Evolutionary conservation across 2,113 vertebrate species (phyloP).

Genomic region (Ardeotis arabs): DNA sequence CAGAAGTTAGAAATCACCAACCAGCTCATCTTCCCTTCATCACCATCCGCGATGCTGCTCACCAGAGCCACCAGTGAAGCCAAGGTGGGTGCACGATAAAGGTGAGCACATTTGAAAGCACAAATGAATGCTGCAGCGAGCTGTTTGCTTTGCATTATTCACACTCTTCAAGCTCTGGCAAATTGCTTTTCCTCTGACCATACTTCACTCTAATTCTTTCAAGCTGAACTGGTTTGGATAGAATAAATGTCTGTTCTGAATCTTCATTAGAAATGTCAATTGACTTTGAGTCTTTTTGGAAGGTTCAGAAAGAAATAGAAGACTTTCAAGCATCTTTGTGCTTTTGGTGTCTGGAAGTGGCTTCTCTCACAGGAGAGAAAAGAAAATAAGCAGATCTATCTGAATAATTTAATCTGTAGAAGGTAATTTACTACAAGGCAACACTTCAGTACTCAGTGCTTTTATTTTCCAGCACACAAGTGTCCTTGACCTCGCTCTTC

Average conservation of each 20-base stretch:
- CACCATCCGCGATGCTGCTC: neutral
- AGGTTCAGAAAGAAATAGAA: slow-evolving; percentile 1
- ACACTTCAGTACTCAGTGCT: neutral
- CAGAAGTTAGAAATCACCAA: neutral
- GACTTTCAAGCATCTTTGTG: slow-evolving; percentile 18
- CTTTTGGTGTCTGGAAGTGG: slow-evolving; percentile 38
- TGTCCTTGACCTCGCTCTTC: neutral
- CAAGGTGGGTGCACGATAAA: neutral
- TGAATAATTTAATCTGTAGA: slow-evolving; percentile 13
- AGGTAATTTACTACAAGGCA: slow-evolving; percentile 20
- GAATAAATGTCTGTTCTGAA: slow-evolving; percentile 43
- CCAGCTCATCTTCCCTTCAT: neutral
- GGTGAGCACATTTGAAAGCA: neutral
- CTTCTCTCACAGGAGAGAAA: neutral
- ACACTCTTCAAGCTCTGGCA: slow-evolving; percentile 32
- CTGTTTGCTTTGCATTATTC: slow-evolving; percentile 31
- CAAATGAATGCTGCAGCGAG: neutral
- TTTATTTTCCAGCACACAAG: neutral
- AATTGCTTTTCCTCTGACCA: neutral
- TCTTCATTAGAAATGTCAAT: slow-evolving; percentile 37
- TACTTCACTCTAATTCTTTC: slow-evolving; percentile 5
- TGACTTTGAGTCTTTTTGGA: slow-evolving; percentile 54
- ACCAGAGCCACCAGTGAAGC: neutral
- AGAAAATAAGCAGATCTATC: slow-evolving; percentile 44
- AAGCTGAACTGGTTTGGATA: slow-evolving; percentile 46